A percentile compares a stretch with the other conserved stretches of the same genome.
Conservation (phyloP, 2,113 vertebrate genomes). For the Oncorhynchus gorbuscha region DNA sequence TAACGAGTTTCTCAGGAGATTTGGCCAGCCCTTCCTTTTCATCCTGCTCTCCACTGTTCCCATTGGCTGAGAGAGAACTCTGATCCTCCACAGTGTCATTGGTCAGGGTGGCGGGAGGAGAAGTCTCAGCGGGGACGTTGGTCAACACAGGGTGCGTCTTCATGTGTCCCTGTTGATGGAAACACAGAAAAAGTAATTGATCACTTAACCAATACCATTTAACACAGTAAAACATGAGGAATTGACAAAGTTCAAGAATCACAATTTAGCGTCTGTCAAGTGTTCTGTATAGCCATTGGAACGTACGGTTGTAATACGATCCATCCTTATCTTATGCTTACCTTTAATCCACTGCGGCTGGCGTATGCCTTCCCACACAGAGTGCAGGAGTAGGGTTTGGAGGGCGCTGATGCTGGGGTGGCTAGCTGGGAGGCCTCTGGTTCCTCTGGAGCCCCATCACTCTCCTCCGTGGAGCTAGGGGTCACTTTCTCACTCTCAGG, state of each 20-base stretch:
- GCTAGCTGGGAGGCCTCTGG: conserved; percentile 52
- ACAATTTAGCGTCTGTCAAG: background rate
- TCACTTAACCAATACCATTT: too few species aligned
- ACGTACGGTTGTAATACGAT: background rate
- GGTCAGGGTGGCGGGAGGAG: conserved; percentile 41
- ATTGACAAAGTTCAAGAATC: background rate
- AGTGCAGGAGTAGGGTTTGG: conserved; percentile 76
- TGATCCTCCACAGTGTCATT: conserved; percentile 55
- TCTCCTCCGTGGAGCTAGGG: conserved; percentile 26
- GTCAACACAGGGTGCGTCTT: conserved; percentile 67
- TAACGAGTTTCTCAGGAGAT: conserved; percentile 52
- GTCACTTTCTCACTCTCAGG: conserved; percentile 44
- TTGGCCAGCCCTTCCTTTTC: conserved; percentile 50
- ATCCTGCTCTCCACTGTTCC: conserved; percentile 45
- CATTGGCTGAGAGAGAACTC: conserved; percentile 36
- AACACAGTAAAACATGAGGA: too few species aligned
- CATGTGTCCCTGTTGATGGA: conserved; percentile 73
- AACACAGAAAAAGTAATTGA: conserved; percentile 13
- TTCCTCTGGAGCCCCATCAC: conserved; percentile 29
- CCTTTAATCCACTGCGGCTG: conserved; percentile 78
- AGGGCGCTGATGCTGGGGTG: too few species aligned
- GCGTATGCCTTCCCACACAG: conserved; percentile 78
- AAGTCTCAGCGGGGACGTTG: conserved; percentile 53
- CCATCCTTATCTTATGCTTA: conserved; percentile 28
- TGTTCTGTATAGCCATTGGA: background rate